Base-by-base conservation (phyloP, 2,888 invertebrate species). In the Exephanes ischioxanthus region DNA sequence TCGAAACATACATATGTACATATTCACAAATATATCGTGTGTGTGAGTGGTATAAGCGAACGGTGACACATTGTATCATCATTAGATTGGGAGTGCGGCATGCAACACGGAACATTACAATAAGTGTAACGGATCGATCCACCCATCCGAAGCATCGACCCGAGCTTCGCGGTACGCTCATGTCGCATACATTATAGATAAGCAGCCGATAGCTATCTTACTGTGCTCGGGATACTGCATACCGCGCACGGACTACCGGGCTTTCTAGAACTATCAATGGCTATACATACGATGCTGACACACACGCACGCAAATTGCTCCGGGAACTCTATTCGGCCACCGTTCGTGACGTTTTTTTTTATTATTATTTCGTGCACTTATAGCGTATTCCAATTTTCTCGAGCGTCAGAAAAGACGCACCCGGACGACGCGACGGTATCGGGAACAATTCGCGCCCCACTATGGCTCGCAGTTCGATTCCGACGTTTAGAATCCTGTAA, bases 51-150 rank as follows among this genome's bases (percentile, higher is more conserved):
- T 48, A 58, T 48, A 48, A 73, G 67, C 58, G 45, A 37, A 67
- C 51, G 67, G 26, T 66, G 76, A 77, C 58, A 84, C 84, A 84
- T 77, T 84, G 84, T 84, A 80, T 51, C 37, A 80, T 58, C 30
- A 58, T 72, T 66, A 63, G 58, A 26, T 80, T 58, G 22, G 61
- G 53, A 45, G 16, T 53, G 33, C 53, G 14, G 33, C 19, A 22
- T 58, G 16, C 53, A 6, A 26, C 78, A 26, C 61, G 11, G 26
- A 70, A 58, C 66, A 71, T 82, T 79, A 26, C 82, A 66, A 75
- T 75, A 58, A 82, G 71, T 55, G 71, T 80, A 11, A 75, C 58
- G 73, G 80, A 86, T 86, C 80, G 85, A 83, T 80, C 72, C 68
- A 76, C 73, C 77, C 55, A 78, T 51, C 55, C 55, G 51, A 80